Conservation (phyloP, 2,888 invertebrate species). For the Clanis bilineata region DNA sequence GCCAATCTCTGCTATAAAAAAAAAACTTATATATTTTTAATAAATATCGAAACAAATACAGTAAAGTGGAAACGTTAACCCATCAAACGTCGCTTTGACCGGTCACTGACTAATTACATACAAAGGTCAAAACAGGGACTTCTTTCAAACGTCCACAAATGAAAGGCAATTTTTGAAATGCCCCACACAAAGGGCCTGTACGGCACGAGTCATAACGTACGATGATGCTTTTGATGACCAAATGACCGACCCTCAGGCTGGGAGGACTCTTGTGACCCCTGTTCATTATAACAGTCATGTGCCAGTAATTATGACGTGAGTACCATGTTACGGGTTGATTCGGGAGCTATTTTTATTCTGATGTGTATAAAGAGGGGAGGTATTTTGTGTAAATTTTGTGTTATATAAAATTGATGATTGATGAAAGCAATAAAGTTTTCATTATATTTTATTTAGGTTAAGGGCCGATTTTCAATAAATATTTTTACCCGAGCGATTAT, state of each 20-base stretch:
- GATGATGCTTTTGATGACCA: constrained; percentile 53
- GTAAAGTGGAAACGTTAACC: background rate
- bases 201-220: constrained; percentile 36
- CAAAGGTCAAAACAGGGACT: constrained; percentile 38
- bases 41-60: background rate
- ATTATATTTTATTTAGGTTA: too few relatives aligned
- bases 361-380: background rate
- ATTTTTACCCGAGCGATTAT: too few relatives aligned
- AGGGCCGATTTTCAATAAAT: too few relatives aligned
- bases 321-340: constrained; percentile 6
- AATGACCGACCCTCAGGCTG: constrained; percentile 47
- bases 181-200: constrained; percentile 36
- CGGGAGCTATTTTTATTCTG: constrained; percentile 2
- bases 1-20: too few relatives aligned
- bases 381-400: background rate
- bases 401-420: too few relatives aligned
- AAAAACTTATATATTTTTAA: background rate
- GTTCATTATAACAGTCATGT: constrained; percentile 40
- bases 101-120: constrained; percentile 17
- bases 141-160: constrained; percentile 37
- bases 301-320: constrained; percentile 16
- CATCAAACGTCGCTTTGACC: constrained; percentile 3
- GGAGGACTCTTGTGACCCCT: constrained; percentile 46
- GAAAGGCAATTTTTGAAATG: constrained; percentile 37
- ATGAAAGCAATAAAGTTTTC: too few relatives aligned